Evolutionary conservation across 2,113 vertebrate species (phyloP).

Genomic region (Isurus oxyrinchus): DNA sequence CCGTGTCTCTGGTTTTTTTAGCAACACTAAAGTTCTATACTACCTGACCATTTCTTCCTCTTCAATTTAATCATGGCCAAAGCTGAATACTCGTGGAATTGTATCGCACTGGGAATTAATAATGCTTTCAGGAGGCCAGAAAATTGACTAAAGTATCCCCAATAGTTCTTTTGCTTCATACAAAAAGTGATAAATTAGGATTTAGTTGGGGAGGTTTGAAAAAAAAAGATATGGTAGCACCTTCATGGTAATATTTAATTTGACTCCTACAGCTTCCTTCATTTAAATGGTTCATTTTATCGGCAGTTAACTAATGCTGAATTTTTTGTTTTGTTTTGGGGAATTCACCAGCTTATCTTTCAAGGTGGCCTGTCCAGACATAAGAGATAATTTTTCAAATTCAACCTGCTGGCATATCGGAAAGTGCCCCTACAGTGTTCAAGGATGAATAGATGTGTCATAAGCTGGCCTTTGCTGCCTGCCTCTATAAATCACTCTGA

Average conservation of each 20-base stretch:
- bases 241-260: background rate
- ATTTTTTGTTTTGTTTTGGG: background rate
- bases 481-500: conserved; percentile 17
- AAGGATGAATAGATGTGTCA: conserved; percentile 12
- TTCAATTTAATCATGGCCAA: background rate
- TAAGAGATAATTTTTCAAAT: background rate
- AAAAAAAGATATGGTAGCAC: background rate
- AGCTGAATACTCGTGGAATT: background rate
- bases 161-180: background rate
- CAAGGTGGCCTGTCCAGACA: background rate
- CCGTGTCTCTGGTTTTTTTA: too few relatives aligned
- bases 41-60: background rate
- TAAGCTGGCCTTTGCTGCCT: background rate
- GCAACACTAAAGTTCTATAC: too few relatives aligned
- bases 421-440: background rate
- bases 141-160: background rate
- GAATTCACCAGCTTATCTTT: background rate
- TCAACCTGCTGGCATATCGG: background rate
- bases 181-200: background rate
- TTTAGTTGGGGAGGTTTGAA: background rate
- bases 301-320: background rate
- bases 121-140: background rate
- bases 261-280: background rate
- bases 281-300: background rate
- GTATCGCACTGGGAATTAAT: background rate